A percentile compares a stretch with the other conserved stretches of the same genome.
phyloP scores from a whole-genome alignment of 2,797 vertebrate genomes.

The Crossoptilon crossoptilon region DNA sequence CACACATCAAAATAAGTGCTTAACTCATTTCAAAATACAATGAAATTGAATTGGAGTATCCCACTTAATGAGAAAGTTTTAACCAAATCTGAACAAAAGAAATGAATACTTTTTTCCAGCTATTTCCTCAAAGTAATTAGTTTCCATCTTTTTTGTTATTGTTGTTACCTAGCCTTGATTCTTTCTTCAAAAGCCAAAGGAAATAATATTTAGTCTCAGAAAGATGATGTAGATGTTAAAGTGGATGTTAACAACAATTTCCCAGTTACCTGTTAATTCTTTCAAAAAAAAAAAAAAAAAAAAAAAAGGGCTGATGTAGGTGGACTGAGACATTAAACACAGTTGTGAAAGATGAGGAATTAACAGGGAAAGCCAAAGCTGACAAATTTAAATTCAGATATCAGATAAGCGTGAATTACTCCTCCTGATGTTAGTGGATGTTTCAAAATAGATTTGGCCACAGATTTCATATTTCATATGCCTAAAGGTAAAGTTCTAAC shows the following conservation, averaged over 20 bases:
- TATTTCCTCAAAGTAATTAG: background rate
- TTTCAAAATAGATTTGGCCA: constrained; percentile 40
- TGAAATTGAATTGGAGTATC: background rate
- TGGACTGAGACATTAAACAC: background rate
- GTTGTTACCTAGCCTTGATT: background rate
- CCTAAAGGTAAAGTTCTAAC: constrained; percentile 22
- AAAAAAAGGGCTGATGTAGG: background rate
- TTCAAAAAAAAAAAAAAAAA: background rate
- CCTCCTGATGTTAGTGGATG: background rate
- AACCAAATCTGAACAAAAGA: background rate
- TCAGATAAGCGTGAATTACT: constrained; percentile 43
- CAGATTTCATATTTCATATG: constrained; percentile 37
- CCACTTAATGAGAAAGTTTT: background rate
- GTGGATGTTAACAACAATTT: constrained; percentile 8
- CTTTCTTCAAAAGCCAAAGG: background rate
- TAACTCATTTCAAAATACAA: background rate
- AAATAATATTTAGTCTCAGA: background rate
- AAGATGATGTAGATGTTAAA: background rate
- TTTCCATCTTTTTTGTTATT: background rate
- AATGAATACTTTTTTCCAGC: accelerated
- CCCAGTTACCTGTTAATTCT: background rate
- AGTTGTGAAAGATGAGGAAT: background rate
- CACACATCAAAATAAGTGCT: background rate
- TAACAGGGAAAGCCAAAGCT: constrained; percentile 22
- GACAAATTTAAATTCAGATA: constrained; percentile 40